These are phyloP conservation scores for Phoxinus phoxinus DNA, from an alignment of 2,113 vertebrate genomes.

Conservation along the genomic window DNA sequence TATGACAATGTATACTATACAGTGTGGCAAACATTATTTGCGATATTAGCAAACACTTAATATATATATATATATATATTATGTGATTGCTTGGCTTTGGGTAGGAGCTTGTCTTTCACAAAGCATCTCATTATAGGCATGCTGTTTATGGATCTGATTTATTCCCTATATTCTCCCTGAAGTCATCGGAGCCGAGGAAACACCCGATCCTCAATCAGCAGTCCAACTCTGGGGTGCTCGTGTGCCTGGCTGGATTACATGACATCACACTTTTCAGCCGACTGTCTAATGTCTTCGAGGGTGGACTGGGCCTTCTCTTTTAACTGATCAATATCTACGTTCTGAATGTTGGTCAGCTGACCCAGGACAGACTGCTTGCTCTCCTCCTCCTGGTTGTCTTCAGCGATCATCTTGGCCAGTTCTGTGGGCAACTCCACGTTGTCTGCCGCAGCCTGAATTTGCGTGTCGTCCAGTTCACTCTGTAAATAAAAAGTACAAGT, in stretches of 20 bases:
- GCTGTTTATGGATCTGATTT: slow-evolving; percentile 13
- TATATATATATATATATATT: background rate
- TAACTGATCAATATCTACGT: slow-evolving; percentile 90
- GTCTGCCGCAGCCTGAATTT: slow-evolving; percentile 91
- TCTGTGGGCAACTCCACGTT: slow-evolving; percentile 92
- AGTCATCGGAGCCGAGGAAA: background rate
- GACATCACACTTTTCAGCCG: slow-evolving; percentile 90
- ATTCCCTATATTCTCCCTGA: background rate
- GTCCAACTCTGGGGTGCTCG: background rate
- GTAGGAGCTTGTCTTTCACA: background rate
- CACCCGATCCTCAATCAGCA: slow-evolving; percentile 23
- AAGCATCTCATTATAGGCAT: slow-evolving; percentile 13
- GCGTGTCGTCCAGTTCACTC: slow-evolving; percentile 90
- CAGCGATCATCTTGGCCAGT: slow-evolving; percentile 96
- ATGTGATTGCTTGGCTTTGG: slow-evolving; percentile 8
- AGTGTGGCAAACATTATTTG: background rate
- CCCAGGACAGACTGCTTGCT: slow-evolving; percentile 90
- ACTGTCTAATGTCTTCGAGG: slow-evolving; percentile 92
- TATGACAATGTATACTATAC: background rate
- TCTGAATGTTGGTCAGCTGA: slow-evolving; percentile 92
- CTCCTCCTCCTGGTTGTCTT: slow-evolving; percentile 93
- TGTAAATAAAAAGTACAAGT: slow-evolving; percentile 59
- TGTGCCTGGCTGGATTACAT: slow-evolving; percentile 80
- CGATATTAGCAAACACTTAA: background rate
- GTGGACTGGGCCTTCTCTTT: slow-evolving; percentile 96